Percentiles rank a stretch among this genome's conserved stretches.
Evolutionary conservation across 2,888 invertebrate species (phyloP).

Genomic region (Melinopterus prodromus): DNA sequence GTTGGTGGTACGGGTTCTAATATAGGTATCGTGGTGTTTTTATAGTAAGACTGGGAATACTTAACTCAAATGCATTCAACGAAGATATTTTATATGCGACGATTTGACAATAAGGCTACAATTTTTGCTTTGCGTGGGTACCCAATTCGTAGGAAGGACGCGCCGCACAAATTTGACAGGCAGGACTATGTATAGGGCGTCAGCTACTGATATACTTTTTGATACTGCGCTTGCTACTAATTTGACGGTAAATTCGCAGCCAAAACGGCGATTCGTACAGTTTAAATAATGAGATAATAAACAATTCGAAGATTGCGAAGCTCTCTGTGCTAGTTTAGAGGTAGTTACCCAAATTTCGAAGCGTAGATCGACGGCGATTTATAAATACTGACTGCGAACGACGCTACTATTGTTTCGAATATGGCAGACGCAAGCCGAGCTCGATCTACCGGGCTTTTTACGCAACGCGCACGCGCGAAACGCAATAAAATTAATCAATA

Average conservation of each 20-base stretch:
- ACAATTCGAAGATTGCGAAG: slow-evolving; percentile 58
- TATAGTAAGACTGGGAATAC: slow-evolving; percentile 34
- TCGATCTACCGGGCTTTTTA: not conserved
- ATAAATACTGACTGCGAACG: slow-evolving; percentile 16
- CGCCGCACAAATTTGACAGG: slow-evolving; percentile 43
- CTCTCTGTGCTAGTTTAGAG: slow-evolving; percentile 57
- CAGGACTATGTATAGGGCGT: slow-evolving; percentile 53
- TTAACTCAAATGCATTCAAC: slow-evolving; percentile 48
- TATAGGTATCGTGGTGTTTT: slow-evolving; percentile 9
- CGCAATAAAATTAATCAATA: not conserved
- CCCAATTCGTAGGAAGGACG: slow-evolving; percentile 45
- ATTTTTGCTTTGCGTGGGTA: slow-evolving; percentile 41
- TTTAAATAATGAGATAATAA: slow-evolving; percentile 51
- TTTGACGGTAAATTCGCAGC: slow-evolving; percentile 59
- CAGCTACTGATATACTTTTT: slow-evolving; percentile 45
- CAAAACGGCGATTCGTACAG: slow-evolving; percentile 56
- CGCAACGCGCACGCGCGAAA: not conserved
- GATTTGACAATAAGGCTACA: slow-evolving; percentile 29
- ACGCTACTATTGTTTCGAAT: not conserved
- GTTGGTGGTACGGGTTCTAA: not conserved
- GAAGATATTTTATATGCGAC: slow-evolving; percentile 26
- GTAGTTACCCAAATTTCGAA: slow-evolving; percentile 61
- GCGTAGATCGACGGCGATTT: slow-evolving; percentile 48
- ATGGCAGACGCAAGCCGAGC: not conserved
- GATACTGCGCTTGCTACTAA: slow-evolving; percentile 4